These are phyloP conservation scores for Gastracanthus pulcherrimus DNA, from an alignment of 2,888 invertebrate genomes.

Conservation along the genomic window DNA sequence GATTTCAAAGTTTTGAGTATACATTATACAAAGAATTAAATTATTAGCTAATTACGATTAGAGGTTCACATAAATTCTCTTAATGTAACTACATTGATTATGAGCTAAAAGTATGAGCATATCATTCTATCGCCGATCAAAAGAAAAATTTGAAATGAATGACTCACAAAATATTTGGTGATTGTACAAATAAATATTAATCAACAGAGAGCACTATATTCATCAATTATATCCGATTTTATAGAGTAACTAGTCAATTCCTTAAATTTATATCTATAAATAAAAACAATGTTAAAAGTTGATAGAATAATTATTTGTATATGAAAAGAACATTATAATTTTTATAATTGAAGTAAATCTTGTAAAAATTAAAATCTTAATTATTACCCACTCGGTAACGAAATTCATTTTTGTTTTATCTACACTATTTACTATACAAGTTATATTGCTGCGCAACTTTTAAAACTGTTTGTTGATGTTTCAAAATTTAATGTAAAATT, in stretches of 20 bases:
- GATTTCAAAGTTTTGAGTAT: conserved; percentile 11
- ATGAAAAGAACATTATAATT: not conserved
- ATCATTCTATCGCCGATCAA: not conserved
- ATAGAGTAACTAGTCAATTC: conserved; percentile 23
- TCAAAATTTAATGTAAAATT: conserved; percentile 11
- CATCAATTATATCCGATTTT: not conserved
- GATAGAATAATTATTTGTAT: not conserved
- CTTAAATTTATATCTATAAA: conserved; percentile 10
- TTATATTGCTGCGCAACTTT: conserved; percentile 22
- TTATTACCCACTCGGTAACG: conserved; percentile 1
- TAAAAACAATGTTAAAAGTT: not conserved
- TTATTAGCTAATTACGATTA: not conserved
- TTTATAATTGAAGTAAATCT: too few relatives aligned
- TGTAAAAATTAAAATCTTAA: not conserved
- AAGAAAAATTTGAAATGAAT: not conserved
- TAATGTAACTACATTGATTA: not conserved
- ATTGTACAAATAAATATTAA: not conserved
- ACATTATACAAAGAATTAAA: conserved; percentile 12
- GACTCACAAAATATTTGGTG: not conserved
- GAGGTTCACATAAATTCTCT: not conserved
- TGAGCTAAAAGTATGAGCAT: not conserved
- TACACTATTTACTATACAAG: conserved; percentile 51
- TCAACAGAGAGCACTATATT: not conserved
- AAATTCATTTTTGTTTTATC: conserved; percentile 33
- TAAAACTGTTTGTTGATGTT: conserved; percentile 4